Base-by-base conservation (phyloP, 2,113 vertebrate genomes). In the Sturnus vulgaris region DNA sequence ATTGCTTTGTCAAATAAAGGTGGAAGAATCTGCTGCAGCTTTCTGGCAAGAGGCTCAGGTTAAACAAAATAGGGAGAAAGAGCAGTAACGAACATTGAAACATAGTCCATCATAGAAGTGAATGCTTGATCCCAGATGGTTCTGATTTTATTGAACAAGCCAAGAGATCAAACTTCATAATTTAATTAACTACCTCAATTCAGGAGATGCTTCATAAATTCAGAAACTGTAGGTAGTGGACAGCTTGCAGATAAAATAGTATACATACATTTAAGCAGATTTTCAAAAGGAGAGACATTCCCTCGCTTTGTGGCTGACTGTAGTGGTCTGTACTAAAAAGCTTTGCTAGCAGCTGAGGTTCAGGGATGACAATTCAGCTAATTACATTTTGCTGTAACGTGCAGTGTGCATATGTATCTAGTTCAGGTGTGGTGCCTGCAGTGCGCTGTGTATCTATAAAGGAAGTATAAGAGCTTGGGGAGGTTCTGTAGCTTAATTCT, bases 21-120 rank as follows among this genome's bases (percentile, higher is more conserved):
- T 82, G 92, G 91, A 97, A 96, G 92, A 93, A 94, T 81, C 94
- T 96, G 96, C 97, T 97, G 94, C 93, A 95, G 93, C 95, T 97
- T 98, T 98, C 96, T 97, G 96, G 96, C 97, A 97, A 97, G 97
- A 97, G 96, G 93, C 97, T 96, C 91, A 93, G 76, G 93, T 95
- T 96, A 92, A 93, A 96, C 75, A 56, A 85, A 73, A 64, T 24
- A 82, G 79, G 46, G 86, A 95, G 60, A 92, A 92, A 15, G 55
- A 77, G 35, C 77, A 66, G 44, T 77, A 90, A 59, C 1, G 9
- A 63, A 70, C 89, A 47, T 25, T 66, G 85, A 96, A 90, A 88
- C 69, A 24, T 53, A 77, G 70, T 69, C 76, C 63, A 35, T 76
- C 1, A 1, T 24, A 82, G 64, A 90, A 80, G 37, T 72, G 49